Conservation (phyloP, 2,888 invertebrate species). For the Neoitamus cyanurus region DNA sequence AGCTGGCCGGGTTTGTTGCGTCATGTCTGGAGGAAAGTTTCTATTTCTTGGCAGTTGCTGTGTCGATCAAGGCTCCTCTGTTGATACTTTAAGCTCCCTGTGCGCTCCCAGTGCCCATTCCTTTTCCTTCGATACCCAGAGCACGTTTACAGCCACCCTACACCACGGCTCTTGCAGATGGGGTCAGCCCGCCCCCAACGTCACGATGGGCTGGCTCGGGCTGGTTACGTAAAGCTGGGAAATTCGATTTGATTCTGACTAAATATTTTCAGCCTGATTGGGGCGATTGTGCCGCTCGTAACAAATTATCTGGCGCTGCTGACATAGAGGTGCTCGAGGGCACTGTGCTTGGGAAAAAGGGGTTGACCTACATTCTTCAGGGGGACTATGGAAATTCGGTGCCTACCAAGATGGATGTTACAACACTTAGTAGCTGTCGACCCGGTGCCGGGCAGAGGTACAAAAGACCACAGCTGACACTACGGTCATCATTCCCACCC, state of each 20-base stretch:
- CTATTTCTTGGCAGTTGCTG: not conserved
- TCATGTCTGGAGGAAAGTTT: constrained; percentile 12
- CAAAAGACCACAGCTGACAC: not conserved
- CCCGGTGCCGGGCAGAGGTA: not conserved
- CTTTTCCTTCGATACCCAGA: not conserved
- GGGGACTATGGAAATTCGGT: not conserved
- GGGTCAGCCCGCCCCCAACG: not conserved
- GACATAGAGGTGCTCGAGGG: not conserved
- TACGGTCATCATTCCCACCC: not conserved
- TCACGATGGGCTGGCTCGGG: not conserved
- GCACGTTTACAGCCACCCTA: not conserved
- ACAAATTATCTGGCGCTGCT: constrained; percentile 21
- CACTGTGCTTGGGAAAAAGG: not conserved
- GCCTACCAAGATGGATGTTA: not conserved
- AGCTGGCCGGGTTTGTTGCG: constrained; percentile 16
- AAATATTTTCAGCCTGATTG: constrained; percentile 35
- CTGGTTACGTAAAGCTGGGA: constrained; percentile 39
- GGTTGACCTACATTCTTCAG: constrained; percentile 6
- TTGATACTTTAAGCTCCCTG: not conserved
- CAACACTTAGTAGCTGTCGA: not conserved
- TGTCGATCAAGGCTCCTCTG: not conserved
- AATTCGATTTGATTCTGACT: constrained; percentile 36
- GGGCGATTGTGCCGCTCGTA: constrained; percentile 13
- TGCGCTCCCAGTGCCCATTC: not conserved
- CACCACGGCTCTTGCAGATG: not conserved